A percentile compares a stretch with the other conserved stretches of the same genome.
These are phyloP conservation scores for Eurytoma californica DNA, from an alignment of 2,888 invertebrate genomes.

Conservation along the genomic window DNA sequence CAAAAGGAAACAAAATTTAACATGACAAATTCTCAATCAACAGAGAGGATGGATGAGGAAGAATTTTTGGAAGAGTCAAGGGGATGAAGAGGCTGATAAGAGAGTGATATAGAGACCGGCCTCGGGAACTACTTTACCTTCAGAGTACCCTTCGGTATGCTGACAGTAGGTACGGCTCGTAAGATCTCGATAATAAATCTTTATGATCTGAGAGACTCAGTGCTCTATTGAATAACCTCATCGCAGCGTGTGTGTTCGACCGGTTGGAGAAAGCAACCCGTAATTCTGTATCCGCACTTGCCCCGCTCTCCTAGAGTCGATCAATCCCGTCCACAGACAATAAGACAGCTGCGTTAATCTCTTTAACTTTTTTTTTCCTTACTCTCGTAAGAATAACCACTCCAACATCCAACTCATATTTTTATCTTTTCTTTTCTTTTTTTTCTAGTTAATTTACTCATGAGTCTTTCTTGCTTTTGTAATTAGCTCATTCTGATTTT, in stretches of 20 bases:
- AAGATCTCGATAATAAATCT: slow-evolving; percentile 74
- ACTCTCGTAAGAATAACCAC: slow-evolving; percentile 63
- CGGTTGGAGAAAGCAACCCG: slow-evolving; percentile 70
- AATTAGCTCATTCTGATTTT: not conserved
- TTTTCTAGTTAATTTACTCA: not conserved
- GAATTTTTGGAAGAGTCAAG: slow-evolving; percentile 3
- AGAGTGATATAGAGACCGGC: slow-evolving; percentile 71
- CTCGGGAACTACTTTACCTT: slow-evolving; percentile 76
- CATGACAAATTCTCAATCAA: not conserved
- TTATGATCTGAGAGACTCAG: slow-evolving; percentile 63
- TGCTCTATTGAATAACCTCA: slow-evolving; percentile 56
- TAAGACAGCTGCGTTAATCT: slow-evolving; percentile 75
- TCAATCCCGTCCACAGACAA: slow-evolving; percentile 74
- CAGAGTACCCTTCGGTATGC: slow-evolving; percentile 73
- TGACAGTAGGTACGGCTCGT: slow-evolving; percentile 73
- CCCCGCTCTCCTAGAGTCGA: slow-evolving; percentile 74
- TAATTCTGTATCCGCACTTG: slow-evolving; percentile 65
- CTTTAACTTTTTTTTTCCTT: slow-evolving; percentile 65
- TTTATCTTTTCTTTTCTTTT: slow-evolving; percentile 30
- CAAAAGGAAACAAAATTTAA: not conserved
- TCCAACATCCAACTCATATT: slow-evolving; percentile 58
- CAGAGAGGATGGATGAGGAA: not conserved
- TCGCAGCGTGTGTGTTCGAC: slow-evolving; percentile 54
- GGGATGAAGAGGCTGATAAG: slow-evolving; percentile 12
- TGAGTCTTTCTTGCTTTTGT: slow-evolving; percentile 12